Conservation (phyloP, 2,113 vertebrate species). For the Campylorhamphus procurvoides region DNA sequence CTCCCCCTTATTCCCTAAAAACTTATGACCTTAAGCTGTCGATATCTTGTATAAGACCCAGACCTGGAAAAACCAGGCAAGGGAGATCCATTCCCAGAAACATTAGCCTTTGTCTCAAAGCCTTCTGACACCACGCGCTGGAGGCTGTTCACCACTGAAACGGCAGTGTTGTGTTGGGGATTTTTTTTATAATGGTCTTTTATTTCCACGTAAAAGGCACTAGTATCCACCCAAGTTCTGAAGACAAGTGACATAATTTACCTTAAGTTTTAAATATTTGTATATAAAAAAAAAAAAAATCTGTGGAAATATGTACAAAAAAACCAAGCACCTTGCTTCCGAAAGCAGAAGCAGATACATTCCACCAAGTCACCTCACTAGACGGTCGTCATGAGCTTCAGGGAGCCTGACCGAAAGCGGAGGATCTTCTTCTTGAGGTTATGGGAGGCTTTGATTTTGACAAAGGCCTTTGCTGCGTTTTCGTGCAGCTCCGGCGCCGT, state of each 20-base stretch:
- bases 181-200: conserved; percentile 52
- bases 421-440: conserved; percentile 97
- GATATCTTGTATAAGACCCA: background rate
- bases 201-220: conserved; percentile 75
- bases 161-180: background rate
- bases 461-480: conserved; percentile 81
- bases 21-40: background rate
- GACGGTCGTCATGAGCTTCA: conserved; percentile 96
- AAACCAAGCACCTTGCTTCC: conserved; percentile 15
- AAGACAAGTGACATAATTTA: conserved; percentile 71
- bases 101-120: conserved; percentile 3
- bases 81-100: background rate
- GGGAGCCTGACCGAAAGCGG: conserved; percentile 89
- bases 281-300: conserved; percentile 35
- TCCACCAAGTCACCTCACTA: conserved; percentile 67
- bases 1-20: background rate
- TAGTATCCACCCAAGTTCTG: conserved; percentile 64
- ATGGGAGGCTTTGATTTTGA: conserved; percentile 95
- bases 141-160: conserved; percentile 62
- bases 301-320: conserved; percentile 58
- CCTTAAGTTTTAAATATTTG: conserved; percentile 74
- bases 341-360: background rate
- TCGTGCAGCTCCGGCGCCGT: conserved; percentile 72
- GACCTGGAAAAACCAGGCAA: conserved; percentile 25
- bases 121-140: conserved; percentile 25